These are phyloP conservation scores for Neolamprologus cancellatus DNA, from an alignment of 2,113 vertebrate species.

Conservation along the genomic window DNA sequence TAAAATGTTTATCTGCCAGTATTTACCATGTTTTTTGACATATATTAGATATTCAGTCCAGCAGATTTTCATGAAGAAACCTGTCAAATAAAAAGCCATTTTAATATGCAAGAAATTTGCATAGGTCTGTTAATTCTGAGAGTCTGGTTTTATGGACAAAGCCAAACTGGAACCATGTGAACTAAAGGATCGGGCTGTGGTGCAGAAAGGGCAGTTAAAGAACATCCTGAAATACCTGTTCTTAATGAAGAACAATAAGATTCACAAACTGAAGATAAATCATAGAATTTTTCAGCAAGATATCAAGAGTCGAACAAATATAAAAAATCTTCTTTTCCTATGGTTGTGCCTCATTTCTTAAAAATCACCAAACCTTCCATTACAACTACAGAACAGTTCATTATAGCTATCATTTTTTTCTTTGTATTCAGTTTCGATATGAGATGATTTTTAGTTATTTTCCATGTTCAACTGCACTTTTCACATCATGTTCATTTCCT, in stretches of 20 bases:
- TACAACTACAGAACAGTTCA: not conserved
- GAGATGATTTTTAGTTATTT: not conserved
- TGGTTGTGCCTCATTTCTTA: not conserved
- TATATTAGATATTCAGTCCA: not conserved
- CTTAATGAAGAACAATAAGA: not conserved
- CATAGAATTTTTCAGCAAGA: not conserved
- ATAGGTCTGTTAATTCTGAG: not conserved
- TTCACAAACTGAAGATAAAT: not conserved
- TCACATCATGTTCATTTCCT: not conserved
- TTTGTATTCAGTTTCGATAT: not conserved
- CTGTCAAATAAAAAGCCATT: not conserved
- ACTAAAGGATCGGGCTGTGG: not conserved
- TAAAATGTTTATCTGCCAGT: not conserved
- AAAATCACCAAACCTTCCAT: not conserved
- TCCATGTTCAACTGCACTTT: not conserved
- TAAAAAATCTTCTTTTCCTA: not conserved
- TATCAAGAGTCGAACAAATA: not conserved
- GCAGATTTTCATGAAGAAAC: not conserved
- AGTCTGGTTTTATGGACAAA: not conserved
- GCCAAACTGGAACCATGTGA: not conserved
- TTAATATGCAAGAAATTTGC: not conserved
- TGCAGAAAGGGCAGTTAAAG: not conserved
- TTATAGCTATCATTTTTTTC: not conserved
- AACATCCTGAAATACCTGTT: not conserved
- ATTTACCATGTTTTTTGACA: not conserved